These are phyloP conservation scores for Eupeodes latifasciatus DNA, from an alignment of 2,888 invertebrate species.

Conservation along the genomic window DNA sequence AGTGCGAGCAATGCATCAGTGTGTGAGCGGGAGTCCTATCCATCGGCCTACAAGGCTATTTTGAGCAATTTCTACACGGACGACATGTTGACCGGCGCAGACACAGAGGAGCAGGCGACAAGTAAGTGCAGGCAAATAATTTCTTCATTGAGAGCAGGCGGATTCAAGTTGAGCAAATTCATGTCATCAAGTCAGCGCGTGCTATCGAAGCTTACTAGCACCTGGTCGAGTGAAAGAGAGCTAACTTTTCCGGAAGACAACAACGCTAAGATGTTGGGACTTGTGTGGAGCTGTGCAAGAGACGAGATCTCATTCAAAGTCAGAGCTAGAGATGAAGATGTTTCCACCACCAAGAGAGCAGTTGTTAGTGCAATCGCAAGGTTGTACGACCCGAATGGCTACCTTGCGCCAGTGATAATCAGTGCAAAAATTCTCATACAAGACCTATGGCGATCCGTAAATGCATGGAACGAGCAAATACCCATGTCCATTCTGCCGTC, in stretches of 20 bases:
- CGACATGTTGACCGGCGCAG: conserved; percentile 20
- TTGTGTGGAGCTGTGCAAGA: too few species aligned
- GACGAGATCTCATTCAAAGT: too few species aligned
- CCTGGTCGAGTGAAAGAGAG: neutral
- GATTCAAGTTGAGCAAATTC: conserved; percentile 8
- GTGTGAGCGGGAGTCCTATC: conserved; percentile 14
- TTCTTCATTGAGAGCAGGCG: neutral
- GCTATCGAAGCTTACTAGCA: neutral
- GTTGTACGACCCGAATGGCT: conserved; percentile 7
- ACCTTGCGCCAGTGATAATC: conserved; percentile 4
- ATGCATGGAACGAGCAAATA: conserved; percentile 24
- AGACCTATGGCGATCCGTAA: conserved; percentile 35
- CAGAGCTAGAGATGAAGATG: too few species aligned
- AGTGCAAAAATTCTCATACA: conserved; percentile 26
- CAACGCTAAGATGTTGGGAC: too few species aligned
- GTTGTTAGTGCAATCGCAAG: conserved; percentile 28
- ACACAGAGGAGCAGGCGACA: neutral
- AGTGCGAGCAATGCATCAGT: conserved; percentile 16
- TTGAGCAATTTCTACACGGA: conserved; percentile 18
- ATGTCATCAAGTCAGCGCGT: conserved; percentile 10
- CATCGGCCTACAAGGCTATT: conserved; percentile 28
- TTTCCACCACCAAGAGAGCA: neutral
- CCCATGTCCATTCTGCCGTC: neutral
- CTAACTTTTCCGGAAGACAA: neutral
- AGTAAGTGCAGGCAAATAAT: neutral